A percentile compares a stretch with the other conserved stretches of the same genome.
Evolutionary conservation across 1,140 invertebrate species (phyloP).

Genomic region (Bemisia tabaci): DNA sequence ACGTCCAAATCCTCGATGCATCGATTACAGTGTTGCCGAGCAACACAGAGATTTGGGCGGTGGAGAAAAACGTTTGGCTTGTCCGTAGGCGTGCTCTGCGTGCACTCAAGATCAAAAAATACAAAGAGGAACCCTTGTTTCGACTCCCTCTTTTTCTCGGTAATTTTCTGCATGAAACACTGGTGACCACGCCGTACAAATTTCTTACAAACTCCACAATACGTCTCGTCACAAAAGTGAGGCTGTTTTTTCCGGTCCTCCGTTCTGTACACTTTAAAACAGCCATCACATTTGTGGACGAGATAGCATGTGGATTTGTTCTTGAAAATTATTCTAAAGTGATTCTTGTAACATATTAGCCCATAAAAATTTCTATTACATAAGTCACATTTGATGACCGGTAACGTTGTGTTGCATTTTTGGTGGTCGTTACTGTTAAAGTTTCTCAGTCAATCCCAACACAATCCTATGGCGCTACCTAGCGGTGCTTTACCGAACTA

Average conservation of each 20-base stretch:
- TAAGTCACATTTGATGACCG: no score
- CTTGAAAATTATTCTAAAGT: no score
- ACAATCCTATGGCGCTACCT: no score
- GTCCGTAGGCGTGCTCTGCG: background rate
- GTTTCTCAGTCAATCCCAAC: no score
- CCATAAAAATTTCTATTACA: no score
- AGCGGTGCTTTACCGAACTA: no score
- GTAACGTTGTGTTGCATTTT: no score
- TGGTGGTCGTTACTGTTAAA: no score
- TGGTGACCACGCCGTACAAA: background rate
- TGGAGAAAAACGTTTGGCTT: background rate
- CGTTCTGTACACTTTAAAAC: background rate
- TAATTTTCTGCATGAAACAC: background rate
- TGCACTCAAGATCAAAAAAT: constrained; percentile 6
- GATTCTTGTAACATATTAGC: no score
- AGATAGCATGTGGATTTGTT: no score
- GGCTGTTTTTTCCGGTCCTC: background rate
- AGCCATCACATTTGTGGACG: background rate
- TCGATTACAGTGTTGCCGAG: background rate
- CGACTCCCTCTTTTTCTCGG: background rate
- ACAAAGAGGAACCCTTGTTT: background rate
- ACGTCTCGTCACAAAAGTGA: background rate
- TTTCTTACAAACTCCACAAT: background rate
- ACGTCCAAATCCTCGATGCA: background rate
- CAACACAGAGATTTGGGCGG: constrained; percentile 1